These are phyloP conservation scores for Acrobasis repandana DNA, from an alignment of 2,888 invertebrate species.

Conservation along the genomic window DNA sequence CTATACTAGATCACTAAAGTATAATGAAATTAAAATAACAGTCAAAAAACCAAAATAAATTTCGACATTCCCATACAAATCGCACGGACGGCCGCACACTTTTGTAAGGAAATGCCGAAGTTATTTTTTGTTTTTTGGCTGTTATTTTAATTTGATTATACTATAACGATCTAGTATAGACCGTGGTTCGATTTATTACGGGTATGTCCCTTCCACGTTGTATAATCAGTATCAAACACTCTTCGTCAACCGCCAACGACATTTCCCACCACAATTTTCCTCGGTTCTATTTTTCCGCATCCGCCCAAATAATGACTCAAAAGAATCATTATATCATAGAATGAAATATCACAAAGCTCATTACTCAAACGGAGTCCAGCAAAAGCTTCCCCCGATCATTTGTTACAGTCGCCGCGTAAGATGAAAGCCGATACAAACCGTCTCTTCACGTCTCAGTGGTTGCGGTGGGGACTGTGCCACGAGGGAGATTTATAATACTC, in stretches of 20 bases:
- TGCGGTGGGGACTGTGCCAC: conserved; percentile 38
- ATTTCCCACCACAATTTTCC: not conserved
- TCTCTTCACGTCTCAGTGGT: conserved; percentile 70
- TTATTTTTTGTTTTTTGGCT: too few relatives aligned
- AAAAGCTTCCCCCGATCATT: conserved; percentile 51
- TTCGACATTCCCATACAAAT: too few relatives aligned
- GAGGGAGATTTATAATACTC: conserved; percentile 12
- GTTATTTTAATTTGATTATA: too few relatives aligned
- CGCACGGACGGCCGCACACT: too few relatives aligned
- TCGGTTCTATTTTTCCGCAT: conserved; percentile 13
- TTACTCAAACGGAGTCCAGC: conserved; percentile 46
- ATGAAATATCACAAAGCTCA: conserved; percentile 35
- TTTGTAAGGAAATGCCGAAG: too few relatives aligned
- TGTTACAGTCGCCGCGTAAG: conserved; percentile 74
- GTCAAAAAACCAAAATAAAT: too few relatives aligned
- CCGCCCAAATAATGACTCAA: conserved; percentile 12
- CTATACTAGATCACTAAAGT: too few relatives aligned
- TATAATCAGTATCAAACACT: not conserved
- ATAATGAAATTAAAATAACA: too few relatives aligned
- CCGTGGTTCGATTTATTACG: too few relatives aligned
- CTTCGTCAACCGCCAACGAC: not conserved
- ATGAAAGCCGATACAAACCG: conserved; percentile 74
- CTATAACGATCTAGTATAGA: too few relatives aligned
- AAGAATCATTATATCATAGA: conserved; percentile 11
- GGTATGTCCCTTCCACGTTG: too few relatives aligned